Percentiles rank a stretch among this genome's conserved stretches.
Conservation (phyloP, 1,140 invertebrate species). For the Euborellia annulipes region DNA sequence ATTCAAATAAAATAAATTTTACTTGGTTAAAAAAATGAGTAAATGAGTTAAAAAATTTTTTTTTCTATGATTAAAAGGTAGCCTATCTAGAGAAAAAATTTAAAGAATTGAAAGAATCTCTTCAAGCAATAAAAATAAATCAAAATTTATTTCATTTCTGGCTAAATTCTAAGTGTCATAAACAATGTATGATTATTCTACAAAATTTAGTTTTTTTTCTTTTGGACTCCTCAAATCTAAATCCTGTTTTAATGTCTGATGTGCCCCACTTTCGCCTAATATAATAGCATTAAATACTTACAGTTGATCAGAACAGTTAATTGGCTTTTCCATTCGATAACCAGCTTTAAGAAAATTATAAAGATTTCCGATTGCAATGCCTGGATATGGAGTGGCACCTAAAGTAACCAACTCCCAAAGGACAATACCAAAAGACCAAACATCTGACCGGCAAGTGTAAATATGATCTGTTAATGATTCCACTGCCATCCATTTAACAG, state of each 20-base stretch:
- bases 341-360: conserved; percentile 59
- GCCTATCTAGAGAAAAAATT: not conserved
- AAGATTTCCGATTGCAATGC: conserved; percentile 59
- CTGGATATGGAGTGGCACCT: conserved; percentile 63
- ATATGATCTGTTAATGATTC: conserved; percentile 75
- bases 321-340: conserved; percentile 67
- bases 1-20: not conserved
- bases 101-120: no score
- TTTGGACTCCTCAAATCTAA: no score
- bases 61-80: not conserved
- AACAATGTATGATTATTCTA: no score
- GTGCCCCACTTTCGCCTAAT: no score
- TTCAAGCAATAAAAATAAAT: no score
- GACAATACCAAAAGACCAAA: conserved; percentile 81
- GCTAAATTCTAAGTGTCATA: no score
- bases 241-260: no score
- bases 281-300: no score
- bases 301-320: conserved; percentile 66
- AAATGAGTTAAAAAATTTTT: not conserved
- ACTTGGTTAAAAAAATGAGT: not conserved
- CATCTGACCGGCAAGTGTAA: conserved; percentile 78
- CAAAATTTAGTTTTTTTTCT: no score
- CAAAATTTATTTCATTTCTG: no score
- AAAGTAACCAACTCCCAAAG: conserved; percentile 81
- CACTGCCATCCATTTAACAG: conserved; percentile 78